Evolutionary conservation across 1,140 invertebrate genomes (phyloP), one percentile per base, ranked within the genome.

Genomic region (Sminthurides bifidus): DNA sequence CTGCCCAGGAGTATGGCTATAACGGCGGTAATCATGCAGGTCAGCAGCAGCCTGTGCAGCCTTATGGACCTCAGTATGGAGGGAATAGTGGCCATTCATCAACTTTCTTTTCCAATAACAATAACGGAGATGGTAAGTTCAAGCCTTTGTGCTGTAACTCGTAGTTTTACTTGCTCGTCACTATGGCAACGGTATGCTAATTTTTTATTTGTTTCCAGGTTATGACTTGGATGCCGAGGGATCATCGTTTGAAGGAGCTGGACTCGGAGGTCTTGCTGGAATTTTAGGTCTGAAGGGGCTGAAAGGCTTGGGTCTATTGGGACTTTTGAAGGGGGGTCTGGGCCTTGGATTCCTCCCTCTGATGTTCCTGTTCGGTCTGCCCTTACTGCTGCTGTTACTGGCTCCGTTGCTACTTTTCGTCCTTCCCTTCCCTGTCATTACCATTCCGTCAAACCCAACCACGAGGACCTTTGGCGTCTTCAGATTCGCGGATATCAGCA

Each of bases 1-100:
- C 62, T 46, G 61, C 61, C 29, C 21, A 52, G 19, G 62, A 64
- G n/a, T 60, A 58, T 60, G 61, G 61, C 6, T 52, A 60, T 50
- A 44, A 31, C n/a, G 3, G 17, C 29, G 46, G 35, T 19, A 33
- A 31, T 21, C 12, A 8, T 31, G 19, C 26, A 8, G 35, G 5
- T 33, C 45, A 56, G 4, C 54, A 56, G 21, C 14, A 15, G 2
- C 46, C 54, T 50, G 37, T 5, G 23, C 46, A 50, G n/a, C 21
- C 35, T 23, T 44, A 50, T 40, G 33, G 23, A 40, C 17, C 21
- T 40, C 44, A 46, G 51, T 21, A 31, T 17, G 5, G 23, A 8
- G 30, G 29, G 5, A 29, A 6, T 43, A 48, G 19, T 33, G 24
- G n/a, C 15, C 23, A 48, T 56, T 43, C 49, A 40, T 31, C 30